Conservation (phyloP, 1,140 invertebrate species). For the Hyles vespertilio region DNA sequence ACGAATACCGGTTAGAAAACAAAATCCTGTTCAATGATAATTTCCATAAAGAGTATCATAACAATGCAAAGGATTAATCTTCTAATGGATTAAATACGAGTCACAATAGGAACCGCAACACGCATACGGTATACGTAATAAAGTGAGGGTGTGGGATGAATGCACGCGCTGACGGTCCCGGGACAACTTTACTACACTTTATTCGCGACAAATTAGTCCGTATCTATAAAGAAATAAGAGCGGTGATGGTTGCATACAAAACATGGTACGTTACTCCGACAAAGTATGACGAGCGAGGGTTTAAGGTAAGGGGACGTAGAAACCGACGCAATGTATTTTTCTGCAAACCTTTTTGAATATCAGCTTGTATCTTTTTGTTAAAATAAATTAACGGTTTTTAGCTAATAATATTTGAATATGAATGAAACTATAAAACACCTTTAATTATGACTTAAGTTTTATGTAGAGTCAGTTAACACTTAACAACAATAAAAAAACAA, state of each 20-base stretch:
- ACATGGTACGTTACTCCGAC: slow-evolving; percentile 46
- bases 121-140: slow-evolving; percentile 66
- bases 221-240: slow-evolving; percentile 26
- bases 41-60: slow-evolving; percentile 43
- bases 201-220: slow-evolving; percentile 34
- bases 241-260: slow-evolving; percentile 17
- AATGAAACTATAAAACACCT: no score
- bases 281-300: slow-evolving; percentile 58
- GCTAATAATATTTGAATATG: no score
- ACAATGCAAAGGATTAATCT: slow-evolving; percentile 62
- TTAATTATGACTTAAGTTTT: no score
- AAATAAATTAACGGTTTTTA: no score
- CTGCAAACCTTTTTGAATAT: slow-evolving; percentile 39
- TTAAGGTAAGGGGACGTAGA: slow-evolving; percentile 50
- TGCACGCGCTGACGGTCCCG: slow-evolving; percentile 43
- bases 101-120: slow-evolving; percentile 60
- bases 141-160: slow-evolving; percentile 62
- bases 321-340: slow-evolving; percentile 42
- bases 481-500: no score
- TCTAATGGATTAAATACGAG: slow-evolving; percentile 62
- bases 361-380: no score
- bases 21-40: no score
- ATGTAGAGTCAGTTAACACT: no score
- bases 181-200: slow-evolving; percentile 11
- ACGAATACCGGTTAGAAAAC: not conserved